Percentiles rank a stretch among this genome's conserved stretches.
Conservation (phyloP, 2,113 vertebrate species). For the Actinemys pallida region DNA sequence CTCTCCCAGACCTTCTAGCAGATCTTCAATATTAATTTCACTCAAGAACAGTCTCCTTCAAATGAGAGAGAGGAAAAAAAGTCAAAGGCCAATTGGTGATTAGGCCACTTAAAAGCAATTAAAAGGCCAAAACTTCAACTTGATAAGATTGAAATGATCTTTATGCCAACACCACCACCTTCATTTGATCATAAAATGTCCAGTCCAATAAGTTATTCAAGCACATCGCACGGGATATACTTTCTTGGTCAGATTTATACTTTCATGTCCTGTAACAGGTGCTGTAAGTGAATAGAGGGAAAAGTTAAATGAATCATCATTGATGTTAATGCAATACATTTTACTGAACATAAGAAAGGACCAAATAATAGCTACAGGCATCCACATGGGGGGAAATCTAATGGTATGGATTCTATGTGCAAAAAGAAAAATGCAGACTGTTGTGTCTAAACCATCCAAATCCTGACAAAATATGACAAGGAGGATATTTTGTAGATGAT, state of each 20-base stretch:
- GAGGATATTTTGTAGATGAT: background rate
- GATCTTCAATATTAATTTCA: background rate
- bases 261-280: accelerated
- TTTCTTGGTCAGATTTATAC: background rate
- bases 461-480: background rate
- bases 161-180: background rate
- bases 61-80: background rate
- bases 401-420: background rate
- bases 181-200: background rate
- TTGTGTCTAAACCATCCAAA: background rate
- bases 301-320: background rate
- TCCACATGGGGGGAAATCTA: background rate
- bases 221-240: background rate
- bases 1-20: background rate
- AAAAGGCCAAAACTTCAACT: background rate
- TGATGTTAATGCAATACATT: background rate
- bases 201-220: background rate
- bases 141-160: background rate
- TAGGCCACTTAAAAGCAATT: background rate
- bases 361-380: background rate
- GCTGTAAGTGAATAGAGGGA: background rate
- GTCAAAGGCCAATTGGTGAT: background rate
- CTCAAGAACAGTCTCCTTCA: background rate
- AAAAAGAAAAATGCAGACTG: background rate
- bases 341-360: background rate